Percentiles rank a stretch among this genome's conserved stretches.
These are phyloP conservation scores for Acleris laterana DNA, from an alignment of 2,888 invertebrate species.

Conservation along the genomic window DNA sequence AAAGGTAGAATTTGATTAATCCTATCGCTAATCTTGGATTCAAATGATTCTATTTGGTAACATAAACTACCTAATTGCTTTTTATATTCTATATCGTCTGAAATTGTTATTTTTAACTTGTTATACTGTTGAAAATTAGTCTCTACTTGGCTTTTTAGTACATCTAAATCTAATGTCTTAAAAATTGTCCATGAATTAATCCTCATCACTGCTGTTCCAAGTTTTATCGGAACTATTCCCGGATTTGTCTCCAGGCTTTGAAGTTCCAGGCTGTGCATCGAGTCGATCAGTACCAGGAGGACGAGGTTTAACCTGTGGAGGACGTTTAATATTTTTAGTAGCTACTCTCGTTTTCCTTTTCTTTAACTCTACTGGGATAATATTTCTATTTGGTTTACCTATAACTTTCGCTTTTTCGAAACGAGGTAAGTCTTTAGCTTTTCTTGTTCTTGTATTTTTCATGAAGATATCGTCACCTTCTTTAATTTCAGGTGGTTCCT, in stretches of 20 bases:
- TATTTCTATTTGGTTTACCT: constrained; percentile 38
- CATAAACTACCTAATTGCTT: constrained; percentile 19
- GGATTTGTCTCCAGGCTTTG: constrained; percentile 29
- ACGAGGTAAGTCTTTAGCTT: constrained; percentile 42
- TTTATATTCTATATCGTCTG: neutral
- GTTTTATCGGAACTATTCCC: constrained; percentile 26
- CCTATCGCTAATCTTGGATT: neutral
- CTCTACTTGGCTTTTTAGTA: neutral
- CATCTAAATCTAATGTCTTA: constrained; percentile 35
- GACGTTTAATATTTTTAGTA: constrained; percentile 37
- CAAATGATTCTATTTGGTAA: constrained; percentile 13
- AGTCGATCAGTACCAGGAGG: constrained; percentile 17
- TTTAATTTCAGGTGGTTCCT: constrained; percentile 31
- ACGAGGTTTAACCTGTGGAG: constrained; percentile 33
- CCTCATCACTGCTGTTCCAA: constrained; percentile 37
- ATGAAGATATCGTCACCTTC: constrained; percentile 40
- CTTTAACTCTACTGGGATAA: constrained; percentile 31
- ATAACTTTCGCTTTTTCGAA: constrained; percentile 41
- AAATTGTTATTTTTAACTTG: constrained; percentile 4
- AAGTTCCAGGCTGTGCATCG: constrained; percentile 20
- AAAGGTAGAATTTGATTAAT: no score
- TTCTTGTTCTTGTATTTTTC: constrained; percentile 41
- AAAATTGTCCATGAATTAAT: constrained; percentile 36
- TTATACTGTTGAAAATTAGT: constrained; percentile 7
- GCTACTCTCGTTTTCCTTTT: constrained; percentile 33